Conservation (phyloP, 1,140 invertebrate species). For the Eueides isabella region DNA sequence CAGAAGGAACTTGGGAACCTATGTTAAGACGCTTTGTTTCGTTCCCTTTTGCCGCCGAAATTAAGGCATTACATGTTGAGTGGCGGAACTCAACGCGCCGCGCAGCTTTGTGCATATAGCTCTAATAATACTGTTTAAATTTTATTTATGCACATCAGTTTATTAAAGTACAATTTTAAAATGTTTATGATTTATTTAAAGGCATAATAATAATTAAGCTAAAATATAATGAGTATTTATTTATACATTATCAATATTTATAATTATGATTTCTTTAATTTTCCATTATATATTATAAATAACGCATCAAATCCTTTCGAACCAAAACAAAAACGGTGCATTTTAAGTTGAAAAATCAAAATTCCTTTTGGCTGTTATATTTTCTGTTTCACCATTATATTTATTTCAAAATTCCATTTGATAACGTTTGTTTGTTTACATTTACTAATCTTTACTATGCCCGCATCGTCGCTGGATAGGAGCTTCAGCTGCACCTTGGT, state of each 20-base stretch:
- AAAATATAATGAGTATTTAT: not conserved
- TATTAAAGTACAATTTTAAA: too few relatives aligned
- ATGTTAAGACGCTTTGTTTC: too few relatives aligned
- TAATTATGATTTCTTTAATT: not conserved
- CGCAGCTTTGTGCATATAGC: too few relatives aligned
- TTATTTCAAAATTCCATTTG: conserved; percentile 72
- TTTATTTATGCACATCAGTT: too few relatives aligned
- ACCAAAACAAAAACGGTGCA: not conserved
- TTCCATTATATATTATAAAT: not conserved
- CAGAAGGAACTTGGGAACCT: too few relatives aligned
- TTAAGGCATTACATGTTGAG: too few relatives aligned
- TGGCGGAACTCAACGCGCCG: too few relatives aligned
- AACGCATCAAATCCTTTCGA: not conserved
- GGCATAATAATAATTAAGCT: not conserved
- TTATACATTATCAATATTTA: conserved; percentile 10
- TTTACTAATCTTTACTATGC: conserved; percentile 78
- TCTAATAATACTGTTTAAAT: too few relatives aligned
- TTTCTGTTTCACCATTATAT: conserved; percentile 44
- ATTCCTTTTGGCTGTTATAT: conserved; percentile 54
- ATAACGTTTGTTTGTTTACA: conserved; percentile 54
- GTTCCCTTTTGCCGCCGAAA: too few relatives aligned
- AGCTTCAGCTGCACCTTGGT: conserved; percentile 92
- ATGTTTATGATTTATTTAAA: not conserved
- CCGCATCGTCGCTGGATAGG: conserved; percentile 83
- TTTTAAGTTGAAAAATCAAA: conserved; percentile 38